These are phyloP conservation scores for Pyrgus malvae DNA, from an alignment of 2,888 invertebrate genomes.

Conservation along the genomic window DNA sequence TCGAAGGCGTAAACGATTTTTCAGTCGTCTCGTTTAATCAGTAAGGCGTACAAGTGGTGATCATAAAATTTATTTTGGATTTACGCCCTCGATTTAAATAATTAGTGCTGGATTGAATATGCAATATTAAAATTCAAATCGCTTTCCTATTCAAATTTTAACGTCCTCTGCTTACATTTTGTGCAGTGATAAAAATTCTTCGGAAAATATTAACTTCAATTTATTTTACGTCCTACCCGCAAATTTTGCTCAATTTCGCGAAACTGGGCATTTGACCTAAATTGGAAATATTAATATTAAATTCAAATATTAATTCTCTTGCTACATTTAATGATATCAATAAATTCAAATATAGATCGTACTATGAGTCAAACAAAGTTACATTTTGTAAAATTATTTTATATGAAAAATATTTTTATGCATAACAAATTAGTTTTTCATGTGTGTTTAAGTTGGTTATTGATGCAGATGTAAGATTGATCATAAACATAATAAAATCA, in stretches of 20 bases:
- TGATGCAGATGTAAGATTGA: no score
- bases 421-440: no score
- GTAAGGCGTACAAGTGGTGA: slow-evolving; percentile 1
- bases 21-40: slow-evolving; percentile 5
- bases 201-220: slow-evolving; percentile 16
- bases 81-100: slow-evolving; percentile 22
- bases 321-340: background rate
- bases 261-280: background rate
- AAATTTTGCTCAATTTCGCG: slow-evolving; percentile 1
- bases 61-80: slow-evolving; percentile 17
- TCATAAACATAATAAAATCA: no score
- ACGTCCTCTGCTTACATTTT: slow-evolving; percentile 14
- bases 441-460: no score
- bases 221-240: background rate
- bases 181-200: slow-evolving; percentile 15
- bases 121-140: slow-evolving; percentile 33
- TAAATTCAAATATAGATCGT: no score
- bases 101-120: slow-evolving; percentile 24
- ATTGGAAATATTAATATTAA: slow-evolving; percentile 1
- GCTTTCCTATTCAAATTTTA: slow-evolving; percentile 30
- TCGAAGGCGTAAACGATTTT: background rate
- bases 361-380: no score
- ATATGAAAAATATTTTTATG: no score
- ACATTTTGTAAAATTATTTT: no score
- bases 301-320: background rate